These are phyloP conservation scores for Cantharis rufa DNA, from an alignment of 2,888 invertebrate genomes.

Conservation along the genomic window DNA sequence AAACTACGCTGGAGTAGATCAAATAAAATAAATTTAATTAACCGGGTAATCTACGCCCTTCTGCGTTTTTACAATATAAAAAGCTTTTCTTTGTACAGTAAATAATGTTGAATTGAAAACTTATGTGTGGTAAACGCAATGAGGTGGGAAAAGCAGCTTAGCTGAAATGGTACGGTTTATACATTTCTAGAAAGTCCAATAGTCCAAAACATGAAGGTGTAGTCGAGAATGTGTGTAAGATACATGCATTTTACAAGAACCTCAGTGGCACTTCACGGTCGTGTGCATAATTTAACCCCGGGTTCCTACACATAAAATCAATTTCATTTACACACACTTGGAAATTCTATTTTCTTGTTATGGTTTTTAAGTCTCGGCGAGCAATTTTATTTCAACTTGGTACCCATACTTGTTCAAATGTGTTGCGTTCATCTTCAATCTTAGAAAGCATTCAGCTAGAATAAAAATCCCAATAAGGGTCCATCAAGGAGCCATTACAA, in stretches of 20 bases:
- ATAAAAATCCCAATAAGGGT: neutral
- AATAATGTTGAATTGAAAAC: slow-evolving; percentile 15
- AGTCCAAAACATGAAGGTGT: slow-evolving; percentile 19
- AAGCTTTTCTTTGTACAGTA: neutral
- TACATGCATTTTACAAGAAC: slow-evolving; percentile 30
- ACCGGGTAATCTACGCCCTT: neutral
- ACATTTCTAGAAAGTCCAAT: slow-evolving; percentile 28
- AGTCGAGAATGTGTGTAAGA: slow-evolving; percentile 8
- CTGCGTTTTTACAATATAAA: neutral
- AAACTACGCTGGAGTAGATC: neutral
- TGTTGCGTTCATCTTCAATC: neutral
- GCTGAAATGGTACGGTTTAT: slow-evolving; percentile 7
- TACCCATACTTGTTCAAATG: neutral
- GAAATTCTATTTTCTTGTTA: slow-evolving; percentile 4
- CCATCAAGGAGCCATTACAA: neutral
- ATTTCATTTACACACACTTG: neutral
- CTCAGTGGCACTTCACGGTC: neutral
- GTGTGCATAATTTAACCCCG: neutral
- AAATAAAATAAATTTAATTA: neutral
- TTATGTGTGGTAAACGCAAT: slow-evolving; percentile 26
- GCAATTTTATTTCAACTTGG: neutral
- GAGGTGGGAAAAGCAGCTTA: slow-evolving; percentile 24
- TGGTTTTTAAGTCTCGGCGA: neutral
- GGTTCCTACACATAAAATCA: neutral
- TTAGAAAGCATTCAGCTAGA: neutral